Evolutionary conservation across 2,888 invertebrate species (phyloP).

Genomic region (Ariolimax columbianus): DNA sequence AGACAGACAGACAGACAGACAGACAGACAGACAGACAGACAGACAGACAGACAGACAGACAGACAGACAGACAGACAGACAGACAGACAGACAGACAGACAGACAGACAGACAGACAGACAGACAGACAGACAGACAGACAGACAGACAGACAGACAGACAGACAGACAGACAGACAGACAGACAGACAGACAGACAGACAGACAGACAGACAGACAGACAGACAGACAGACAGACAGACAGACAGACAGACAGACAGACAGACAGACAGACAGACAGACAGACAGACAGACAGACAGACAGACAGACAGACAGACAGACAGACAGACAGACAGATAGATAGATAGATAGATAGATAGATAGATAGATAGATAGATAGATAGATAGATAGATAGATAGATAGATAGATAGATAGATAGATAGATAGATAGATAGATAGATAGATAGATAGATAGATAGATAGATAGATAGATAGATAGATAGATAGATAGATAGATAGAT

Average conservation of each 20-base stretch:
- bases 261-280: conserved; percentile 22
- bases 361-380: conserved; percentile 3
- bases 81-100: neutral
- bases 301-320: conserved; percentile 24
- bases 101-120: neutral
- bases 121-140: neutral
- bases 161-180: neutral
- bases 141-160: neutral
- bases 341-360: too few species aligned
- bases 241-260: neutral
- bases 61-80: neutral
- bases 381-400: conserved; percentile 9
- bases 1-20: neutral
- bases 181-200: neutral
- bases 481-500: conserved; percentile 10
- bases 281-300: conserved; percentile 28
- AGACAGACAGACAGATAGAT: too few species aligned
- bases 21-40: neutral
- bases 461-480: conserved; percentile 14
- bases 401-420: conserved; percentile 25
- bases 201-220: neutral
- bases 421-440: conserved; percentile 37
- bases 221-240: conserved; percentile 25
- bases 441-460: conserved; percentile 14
- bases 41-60: neutral